Percentiles rank a stretch among this genome's conserved stretches.
Evolutionary conservation across 1,140 invertebrate species (phyloP).

Genomic region (Telenomus remus): DNA sequence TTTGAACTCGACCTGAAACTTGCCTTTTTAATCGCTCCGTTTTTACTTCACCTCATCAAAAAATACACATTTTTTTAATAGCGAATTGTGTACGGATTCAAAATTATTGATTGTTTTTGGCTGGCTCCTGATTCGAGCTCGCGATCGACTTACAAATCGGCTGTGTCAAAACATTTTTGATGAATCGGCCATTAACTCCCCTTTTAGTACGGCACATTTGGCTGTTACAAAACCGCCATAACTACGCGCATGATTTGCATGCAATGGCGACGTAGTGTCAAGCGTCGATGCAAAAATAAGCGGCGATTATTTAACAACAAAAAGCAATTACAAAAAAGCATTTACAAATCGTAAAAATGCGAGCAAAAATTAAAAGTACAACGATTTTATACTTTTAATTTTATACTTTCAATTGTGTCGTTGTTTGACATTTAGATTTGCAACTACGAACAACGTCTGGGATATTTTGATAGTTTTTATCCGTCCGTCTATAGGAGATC

Average conservation of each 20-base stretch:
- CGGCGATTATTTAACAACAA: conserved; percentile 12
- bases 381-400: too few species aligned
- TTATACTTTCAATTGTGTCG: too few species aligned
- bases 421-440: too few species aligned
- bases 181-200: conserved; percentile 64
- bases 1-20: background rate
- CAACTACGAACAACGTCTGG: too few species aligned
- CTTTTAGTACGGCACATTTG: conserved; percentile 58
- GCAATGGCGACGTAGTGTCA: conserved; percentile 54
- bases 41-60: background rate
- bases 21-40: background rate
- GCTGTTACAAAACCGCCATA: conserved; percentile 59
- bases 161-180: conserved; percentile 67
- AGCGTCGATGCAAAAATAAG: too few species aligned
- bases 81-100: background rate
- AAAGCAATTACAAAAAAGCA: background rate
- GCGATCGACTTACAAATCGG: conserved; percentile 65
- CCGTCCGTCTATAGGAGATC: conserved; percentile 62
- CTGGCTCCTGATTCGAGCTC: conserved; percentile 3
- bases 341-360: background rate
- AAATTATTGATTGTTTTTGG: conserved; percentile 11
- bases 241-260: conserved; percentile 59
- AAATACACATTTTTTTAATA: background rate
- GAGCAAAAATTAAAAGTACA: too few species aligned
- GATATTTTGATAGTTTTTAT: too few species aligned